Base-by-base conservation (phyloP, 1,140 invertebrate genomes). In the Hydropsyche tenuis region DNA sequence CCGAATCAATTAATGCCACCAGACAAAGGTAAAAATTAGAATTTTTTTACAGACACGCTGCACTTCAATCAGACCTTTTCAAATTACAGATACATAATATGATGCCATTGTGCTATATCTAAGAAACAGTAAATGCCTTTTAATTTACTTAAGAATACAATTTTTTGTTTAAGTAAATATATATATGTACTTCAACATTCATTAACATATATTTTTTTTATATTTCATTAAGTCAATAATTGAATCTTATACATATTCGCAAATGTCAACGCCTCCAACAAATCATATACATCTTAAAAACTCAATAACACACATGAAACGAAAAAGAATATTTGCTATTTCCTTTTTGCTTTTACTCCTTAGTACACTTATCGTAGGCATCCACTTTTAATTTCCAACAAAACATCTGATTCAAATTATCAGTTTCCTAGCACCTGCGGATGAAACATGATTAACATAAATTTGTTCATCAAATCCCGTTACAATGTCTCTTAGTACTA, bases 361-460 rank as follows among this genome's bases (percentile, higher is more conserved):
- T n/a, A n/a, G n/a, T n/a, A n/a, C n/a, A n/a, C n/a, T n/a, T n/a
- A n/a, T n/a, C n/a, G n/a, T n/a, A n/a, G n/a, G n/a, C n/a, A n/a
- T n/a, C n/a, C n/a, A n/a, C n/a, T n/a, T n/a, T n/a, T n/a, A n/a
- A n/a, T n/a, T n/a, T n/a, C n/a, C n/a, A n/a, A n/a, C n/a, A n/a
- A n/a, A n/a, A n/a, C n/a, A n/a, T n/a, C n/a, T n/a, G n/a, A n/a
- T n/a, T n/a, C n/a, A n/a, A n/a, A n/a, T n/a, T n/a, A n/a, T n/a
- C n/a, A n/a, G 37, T 16, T 60, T 27, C 71, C 46, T 51, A n/a
- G 71, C 71, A 73, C 71, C 71, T 73, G 45, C 46, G 65, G 60
- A 64, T 43, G 71, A 60, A 73, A 45, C 37, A 73, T 22, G 46
- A 73, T 27, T 37, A 60, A 51, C 45, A 69, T 23, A 51, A 69